These are phyloP conservation scores for Loxodonta africana DNA, from an alignment of 2,113 vertebrate species.

Conservation along the genomic window DNA sequence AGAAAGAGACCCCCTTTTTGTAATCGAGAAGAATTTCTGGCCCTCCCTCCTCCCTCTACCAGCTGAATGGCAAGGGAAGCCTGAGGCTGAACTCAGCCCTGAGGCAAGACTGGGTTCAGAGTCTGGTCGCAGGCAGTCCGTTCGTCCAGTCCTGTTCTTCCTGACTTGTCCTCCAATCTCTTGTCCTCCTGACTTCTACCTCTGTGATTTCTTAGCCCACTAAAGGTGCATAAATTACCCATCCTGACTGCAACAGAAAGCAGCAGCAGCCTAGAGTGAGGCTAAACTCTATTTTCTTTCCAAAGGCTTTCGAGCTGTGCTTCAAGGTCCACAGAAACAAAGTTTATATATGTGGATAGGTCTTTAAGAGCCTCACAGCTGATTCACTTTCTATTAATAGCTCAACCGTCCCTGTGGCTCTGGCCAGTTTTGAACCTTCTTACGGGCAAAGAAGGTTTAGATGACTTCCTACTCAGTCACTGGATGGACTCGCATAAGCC, in stretches of 20 bases:
- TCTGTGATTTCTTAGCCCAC: neutral
- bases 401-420: constrained; percentile 28
- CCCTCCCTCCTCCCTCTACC: neutral
- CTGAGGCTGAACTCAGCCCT: neutral
- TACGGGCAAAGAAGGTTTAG: constrained; percentile 24
- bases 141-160: neutral
- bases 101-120: neutral
- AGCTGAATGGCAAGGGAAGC: neutral
- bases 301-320: neutral
- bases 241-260: neutral
- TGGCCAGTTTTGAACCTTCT: constrained; percentile 53
- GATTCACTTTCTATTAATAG: constrained; percentile 60
- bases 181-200: neutral
- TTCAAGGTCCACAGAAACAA: neutral
- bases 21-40: neutral
- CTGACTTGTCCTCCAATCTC: too few relatives aligned
- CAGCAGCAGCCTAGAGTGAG: neutral
- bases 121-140: neutral
- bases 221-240: neutral
- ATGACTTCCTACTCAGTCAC: constrained; percentile 15
- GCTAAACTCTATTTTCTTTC: neutral
- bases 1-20: neutral
- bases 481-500: constrained; percentile 3
- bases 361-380: neutral
- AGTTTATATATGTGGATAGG: neutral